Conservation (phyloP, 2,888 invertebrate genomes). For the Cryptosula pallasiana region DNA sequence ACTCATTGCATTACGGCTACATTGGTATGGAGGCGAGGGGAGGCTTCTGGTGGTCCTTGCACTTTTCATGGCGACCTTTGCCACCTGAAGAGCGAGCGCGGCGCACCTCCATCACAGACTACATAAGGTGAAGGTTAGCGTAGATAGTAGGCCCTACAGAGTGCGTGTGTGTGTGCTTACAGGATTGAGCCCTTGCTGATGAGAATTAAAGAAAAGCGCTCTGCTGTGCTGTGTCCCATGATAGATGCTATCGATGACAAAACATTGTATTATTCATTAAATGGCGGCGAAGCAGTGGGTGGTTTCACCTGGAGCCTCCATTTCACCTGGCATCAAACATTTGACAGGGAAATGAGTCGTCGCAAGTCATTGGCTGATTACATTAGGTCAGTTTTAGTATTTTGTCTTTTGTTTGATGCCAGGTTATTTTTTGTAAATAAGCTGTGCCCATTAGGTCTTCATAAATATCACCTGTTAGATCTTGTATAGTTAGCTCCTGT, state of each 20-base stretch:
- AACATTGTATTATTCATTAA: slow-evolving; percentile 55
- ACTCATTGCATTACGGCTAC: slow-evolving; percentile 58
- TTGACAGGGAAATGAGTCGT: slow-evolving; percentile 16
- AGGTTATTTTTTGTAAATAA: too few species aligned
- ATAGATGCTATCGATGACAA: slow-evolving; percentile 83
- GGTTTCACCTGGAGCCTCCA: slow-evolving; percentile 72
- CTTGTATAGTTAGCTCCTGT: too few species aligned
- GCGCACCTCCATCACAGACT: slow-evolving; percentile 35
- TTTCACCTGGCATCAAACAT: slow-evolving; percentile 80
- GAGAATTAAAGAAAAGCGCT: slow-evolving; percentile 69
- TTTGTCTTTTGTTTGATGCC: background rate
- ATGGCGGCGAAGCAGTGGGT: slow-evolving; percentile 53
- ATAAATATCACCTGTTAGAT: too few species aligned
- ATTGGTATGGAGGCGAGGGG: slow-evolving; percentile 47
- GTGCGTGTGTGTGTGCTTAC: slow-evolving; percentile 1
- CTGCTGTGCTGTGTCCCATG: slow-evolving; percentile 80
- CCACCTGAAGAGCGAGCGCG: slow-evolving; percentile 41
- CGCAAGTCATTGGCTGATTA: slow-evolving; percentile 14
- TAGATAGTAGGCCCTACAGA: too few species aligned
- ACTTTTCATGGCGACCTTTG: slow-evolving; percentile 74
- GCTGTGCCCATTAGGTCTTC: too few species aligned
- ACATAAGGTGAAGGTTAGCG: slow-evolving; percentile 44
- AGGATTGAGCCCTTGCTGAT: slow-evolving; percentile 77
- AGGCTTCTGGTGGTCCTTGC: slow-evolving; percentile 62
- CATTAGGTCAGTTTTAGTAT: slow-evolving; percentile 23